Conservation (phyloP, 2,797 vertebrate genomes). For the Pangasius macronema region DNA sequence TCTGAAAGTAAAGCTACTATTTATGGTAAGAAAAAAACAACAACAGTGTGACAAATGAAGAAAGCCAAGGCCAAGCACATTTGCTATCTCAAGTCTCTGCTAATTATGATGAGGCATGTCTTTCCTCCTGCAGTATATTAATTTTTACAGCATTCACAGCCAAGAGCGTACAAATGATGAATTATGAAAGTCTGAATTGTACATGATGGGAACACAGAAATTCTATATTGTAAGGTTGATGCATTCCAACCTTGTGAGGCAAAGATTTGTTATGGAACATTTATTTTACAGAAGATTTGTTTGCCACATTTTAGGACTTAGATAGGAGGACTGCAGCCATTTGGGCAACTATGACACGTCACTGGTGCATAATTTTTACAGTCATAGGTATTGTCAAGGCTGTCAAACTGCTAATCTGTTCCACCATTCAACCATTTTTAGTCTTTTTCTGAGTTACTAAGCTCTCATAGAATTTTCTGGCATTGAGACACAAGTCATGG, state of each 20-base stretch:
- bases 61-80: not conserved
- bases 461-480: not conserved
- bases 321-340: not conserved
- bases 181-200: not conserved
- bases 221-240: conserved; percentile 20
- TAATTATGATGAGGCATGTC: conserved; percentile 20
- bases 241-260: conserved; percentile 30
- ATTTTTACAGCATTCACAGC: not conserved
- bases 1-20: conserved; percentile 18
- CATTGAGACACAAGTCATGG: not conserved
- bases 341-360: not conserved
- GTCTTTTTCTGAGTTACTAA: not conserved
- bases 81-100: conserved; percentile 24
- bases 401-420: not conserved
- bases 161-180: conserved; percentile 19
- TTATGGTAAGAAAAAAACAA: conserved; percentile 27
- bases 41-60: conserved; percentile 14
- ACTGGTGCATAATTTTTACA: not conserved
- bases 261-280: not conserved
- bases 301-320: not conserved
- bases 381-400: not conserved
- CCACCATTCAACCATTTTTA: not conserved
- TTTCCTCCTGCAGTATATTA: conserved; percentile 16
- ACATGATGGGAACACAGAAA: not conserved
- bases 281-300: conserved; percentile 3